A percentile compares a stretch with the other conserved stretches of the same genome.
phyloP scores from a whole-genome alignment of 2,797 vertebrate genomes.

The Tinamus major region DNA sequence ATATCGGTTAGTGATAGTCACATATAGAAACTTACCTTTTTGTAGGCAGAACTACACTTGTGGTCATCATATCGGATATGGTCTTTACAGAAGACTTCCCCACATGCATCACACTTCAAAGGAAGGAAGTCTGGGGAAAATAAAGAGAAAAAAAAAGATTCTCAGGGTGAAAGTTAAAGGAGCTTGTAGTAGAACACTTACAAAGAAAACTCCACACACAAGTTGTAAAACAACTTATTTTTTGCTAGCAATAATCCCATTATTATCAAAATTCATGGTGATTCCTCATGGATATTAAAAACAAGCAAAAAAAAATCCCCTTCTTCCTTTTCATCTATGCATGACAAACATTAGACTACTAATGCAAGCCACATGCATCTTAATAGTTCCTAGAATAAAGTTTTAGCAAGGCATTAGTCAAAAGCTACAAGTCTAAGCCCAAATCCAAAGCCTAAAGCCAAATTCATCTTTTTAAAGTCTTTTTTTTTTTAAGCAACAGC shows the following conservation, averaged over 20 bases:
- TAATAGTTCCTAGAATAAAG: fast-evolving
- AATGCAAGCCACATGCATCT: not conserved
- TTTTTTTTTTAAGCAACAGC: not conserved
- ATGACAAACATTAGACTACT: fast-evolving
- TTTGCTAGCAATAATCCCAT: not conserved
- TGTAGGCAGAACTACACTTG: conserved; percentile 89
- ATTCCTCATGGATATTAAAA: not conserved
- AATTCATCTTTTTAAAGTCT: fast-evolving
- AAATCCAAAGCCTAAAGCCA: fast-evolving
- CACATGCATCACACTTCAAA: conserved; percentile 91
- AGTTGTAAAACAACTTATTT: not conserved
- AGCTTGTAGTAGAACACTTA: not conserved
- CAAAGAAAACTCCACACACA: not conserved
- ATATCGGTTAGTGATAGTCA: not conserved
- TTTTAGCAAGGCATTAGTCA: fast-evolving
- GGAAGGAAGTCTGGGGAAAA: conserved; percentile 86
- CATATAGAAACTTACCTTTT: conserved; percentile 80
- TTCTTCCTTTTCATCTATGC: not conserved
- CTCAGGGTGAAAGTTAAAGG: not conserved
- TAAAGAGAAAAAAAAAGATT: not conserved
- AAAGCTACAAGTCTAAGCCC: fast-evolving
- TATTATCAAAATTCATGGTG: fast-evolving
- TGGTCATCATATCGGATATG: conserved; percentile 89
- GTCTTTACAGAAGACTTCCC: conserved; percentile 93
- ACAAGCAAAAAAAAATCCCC: not conserved